Percentiles rank a stretch among this genome's conserved stretches.
Evolutionary conservation across 1,140 invertebrate genomes (phyloP).

Genomic region (Mercenaria mercenaria): DNA sequence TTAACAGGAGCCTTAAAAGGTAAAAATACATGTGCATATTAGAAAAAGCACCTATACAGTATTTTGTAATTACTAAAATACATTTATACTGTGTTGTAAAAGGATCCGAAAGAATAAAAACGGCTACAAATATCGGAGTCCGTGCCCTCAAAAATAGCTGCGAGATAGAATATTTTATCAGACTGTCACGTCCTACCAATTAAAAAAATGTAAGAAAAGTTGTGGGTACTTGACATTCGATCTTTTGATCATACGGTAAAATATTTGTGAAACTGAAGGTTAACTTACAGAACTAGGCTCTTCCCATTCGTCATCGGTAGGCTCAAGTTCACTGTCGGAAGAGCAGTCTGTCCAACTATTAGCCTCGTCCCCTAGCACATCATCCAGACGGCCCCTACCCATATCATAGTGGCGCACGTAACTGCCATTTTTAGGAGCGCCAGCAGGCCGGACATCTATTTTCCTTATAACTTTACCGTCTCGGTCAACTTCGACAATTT

Average conservation of each 20-base stretch:
- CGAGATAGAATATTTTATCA: too few species aligned
- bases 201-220: too few species aligned
- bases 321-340: neutral
- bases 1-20: neutral
- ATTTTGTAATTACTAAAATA: neutral
- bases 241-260: too few species aligned
- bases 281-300: neutral
- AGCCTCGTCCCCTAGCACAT: neutral
- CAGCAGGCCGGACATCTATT: constrained; percentile 7
- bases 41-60: neutral
- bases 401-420: neutral
- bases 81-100: neutral
- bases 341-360: neutral
- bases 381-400: neutral
- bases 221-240: too few species aligned
- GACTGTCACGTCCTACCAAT: too few species aligned
- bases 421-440: neutral
- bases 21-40: neutral
- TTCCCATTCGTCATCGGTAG: constrained; percentile 8
- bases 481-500: constrained; percentile 12
- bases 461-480: neutral
- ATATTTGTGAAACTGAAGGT: too few species aligned
- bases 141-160: too few species aligned
- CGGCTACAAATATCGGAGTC: too few species aligned
- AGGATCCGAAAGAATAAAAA: neutral